Conservation (phyloP, 2,888 invertebrate species). For the Arge pagana region DNA sequence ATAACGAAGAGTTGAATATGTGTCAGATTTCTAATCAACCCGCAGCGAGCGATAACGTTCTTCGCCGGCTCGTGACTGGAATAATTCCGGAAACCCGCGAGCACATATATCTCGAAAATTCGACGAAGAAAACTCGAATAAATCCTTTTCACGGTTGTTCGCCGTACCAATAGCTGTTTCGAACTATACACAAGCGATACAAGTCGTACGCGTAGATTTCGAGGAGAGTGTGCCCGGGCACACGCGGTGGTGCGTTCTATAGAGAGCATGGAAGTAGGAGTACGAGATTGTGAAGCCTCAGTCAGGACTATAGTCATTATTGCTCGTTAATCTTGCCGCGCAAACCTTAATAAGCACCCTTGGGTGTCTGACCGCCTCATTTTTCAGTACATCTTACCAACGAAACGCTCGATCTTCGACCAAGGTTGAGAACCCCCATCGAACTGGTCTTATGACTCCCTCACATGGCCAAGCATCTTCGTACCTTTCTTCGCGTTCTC, state of each 20-base stretch:
- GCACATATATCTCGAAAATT: no score
- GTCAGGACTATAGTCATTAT: slow-evolving; percentile 40
- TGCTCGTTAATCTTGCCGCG: slow-evolving; percentile 45
- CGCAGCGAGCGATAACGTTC: no score
- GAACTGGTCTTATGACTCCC: slow-evolving; percentile 19
- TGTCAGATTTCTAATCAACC: no score
- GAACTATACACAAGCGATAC: not conserved
- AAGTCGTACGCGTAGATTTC: slow-evolving; percentile 22
- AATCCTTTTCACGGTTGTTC: slow-evolving; percentile 7
- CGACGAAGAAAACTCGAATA: no score
- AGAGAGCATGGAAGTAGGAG: no score
- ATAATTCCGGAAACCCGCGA: no score
- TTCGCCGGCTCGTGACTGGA: no score
- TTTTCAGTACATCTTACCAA: slow-evolving; percentile 28
- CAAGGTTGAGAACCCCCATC: slow-evolving; percentile 12
- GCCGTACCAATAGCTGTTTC: slow-evolving; percentile 2
- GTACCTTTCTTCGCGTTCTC: no score
- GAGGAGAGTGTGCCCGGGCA: not conserved
- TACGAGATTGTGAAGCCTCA: not conserved
- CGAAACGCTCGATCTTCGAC: not conserved
- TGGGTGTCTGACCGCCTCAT: slow-evolving; percentile 26
- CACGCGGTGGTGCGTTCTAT: no score
- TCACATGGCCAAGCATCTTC: slow-evolving; percentile 9
- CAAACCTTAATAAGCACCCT: slow-evolving; percentile 45
- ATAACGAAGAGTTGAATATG: not conserved